Evolutionary conservation across 2,888 invertebrate species (phyloP), one percentile per base, ranked within the genome.

Genomic region (Argyresthia goedartella): DNA sequence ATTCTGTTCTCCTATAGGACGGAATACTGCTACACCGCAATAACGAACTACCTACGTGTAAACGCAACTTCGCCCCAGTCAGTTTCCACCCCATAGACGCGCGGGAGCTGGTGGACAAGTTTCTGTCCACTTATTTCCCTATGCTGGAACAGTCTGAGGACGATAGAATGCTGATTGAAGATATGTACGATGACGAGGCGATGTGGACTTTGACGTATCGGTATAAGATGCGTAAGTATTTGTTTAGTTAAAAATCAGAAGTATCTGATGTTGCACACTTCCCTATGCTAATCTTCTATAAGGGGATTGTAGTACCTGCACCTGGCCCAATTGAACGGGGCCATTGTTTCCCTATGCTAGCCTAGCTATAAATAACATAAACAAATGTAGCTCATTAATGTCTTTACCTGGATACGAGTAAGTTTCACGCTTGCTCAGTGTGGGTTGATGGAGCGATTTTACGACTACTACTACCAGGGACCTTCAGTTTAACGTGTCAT

Each of bases 61-160:
- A 73, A 61, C 79, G 80, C 15, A 89, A 90, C 64, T 91, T 80
- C 68, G 84, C 91, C 48, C 77, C 86, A 11, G 25, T 25, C 25
- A 25, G 25, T 25, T 25, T 25, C 25, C 25, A 25, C 25, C 65
- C 69, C 4, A 77, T 79, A 0, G 84, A 88, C 0, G 68, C 71
- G 42, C 67, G 66, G 0, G 58, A 93, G 0, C 6, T 25, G 6
- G 87, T 90, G 0, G 88, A 90, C 52, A 89, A 88, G 60, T 93
- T 93, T 66, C 67, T 93, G 4, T 88, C 90, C 53, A 88, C 91
- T 55, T 92, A 88, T 73, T 93, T 91, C 63, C 85, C 87, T 0
- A 68, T 92, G 1, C 89, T 92, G 55, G 94, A 94, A 64, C 73
- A 82, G 1, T 53, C 57, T 0, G 46, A 57, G 0, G 81, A 81